Evolutionary conservation across 1,140 invertebrate species (phyloP).

Genomic region (Gonioctena quinquepunctata): DNA sequence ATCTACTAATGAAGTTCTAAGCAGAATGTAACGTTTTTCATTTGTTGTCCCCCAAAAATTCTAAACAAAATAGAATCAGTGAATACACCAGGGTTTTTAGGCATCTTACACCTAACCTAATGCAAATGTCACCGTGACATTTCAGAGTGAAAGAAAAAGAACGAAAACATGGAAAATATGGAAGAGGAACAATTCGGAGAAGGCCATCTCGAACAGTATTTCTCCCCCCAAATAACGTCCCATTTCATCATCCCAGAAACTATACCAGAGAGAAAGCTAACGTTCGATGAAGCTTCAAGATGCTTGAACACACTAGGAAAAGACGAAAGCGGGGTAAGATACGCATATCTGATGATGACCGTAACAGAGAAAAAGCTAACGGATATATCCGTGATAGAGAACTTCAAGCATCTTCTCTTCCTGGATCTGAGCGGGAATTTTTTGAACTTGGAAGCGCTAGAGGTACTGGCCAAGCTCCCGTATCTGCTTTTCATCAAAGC

Average conservation of each 20-base stretch:
- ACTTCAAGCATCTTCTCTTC: constrained; percentile 60
- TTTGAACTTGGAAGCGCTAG: constrained; percentile 55
- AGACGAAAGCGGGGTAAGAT: constrained; percentile 50
- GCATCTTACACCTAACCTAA: no score
- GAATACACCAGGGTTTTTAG: no score
- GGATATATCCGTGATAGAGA: constrained; percentile 55
- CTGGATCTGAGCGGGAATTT: constrained; percentile 60
- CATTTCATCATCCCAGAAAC: constrained; percentile 27
- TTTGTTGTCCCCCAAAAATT: no score
- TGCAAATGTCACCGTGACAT: neutral
- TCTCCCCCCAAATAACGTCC: neutral
- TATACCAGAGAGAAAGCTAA: constrained; percentile 46
- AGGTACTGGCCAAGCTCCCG: constrained; percentile 57
- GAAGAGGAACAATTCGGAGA: constrained; percentile 29
- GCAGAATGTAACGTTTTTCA: no score
- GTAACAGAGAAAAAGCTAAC: constrained; percentile 52
- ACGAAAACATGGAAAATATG: constrained; percentile 13
- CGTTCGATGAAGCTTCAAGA: constrained; percentile 50
- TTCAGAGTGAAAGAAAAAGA: neutral
- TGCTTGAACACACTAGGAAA: constrained; percentile 49
- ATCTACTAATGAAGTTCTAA: no score
- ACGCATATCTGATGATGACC: constrained; percentile 51
- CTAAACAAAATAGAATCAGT: no score
- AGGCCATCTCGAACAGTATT: constrained; percentile 5
- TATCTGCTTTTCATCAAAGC: constrained; percentile 60